Evolutionary conservation across 2,113 vertebrate species (phyloP), one percentile per base, ranked within the genome.

Genomic region (Alectura lathami): DNA sequence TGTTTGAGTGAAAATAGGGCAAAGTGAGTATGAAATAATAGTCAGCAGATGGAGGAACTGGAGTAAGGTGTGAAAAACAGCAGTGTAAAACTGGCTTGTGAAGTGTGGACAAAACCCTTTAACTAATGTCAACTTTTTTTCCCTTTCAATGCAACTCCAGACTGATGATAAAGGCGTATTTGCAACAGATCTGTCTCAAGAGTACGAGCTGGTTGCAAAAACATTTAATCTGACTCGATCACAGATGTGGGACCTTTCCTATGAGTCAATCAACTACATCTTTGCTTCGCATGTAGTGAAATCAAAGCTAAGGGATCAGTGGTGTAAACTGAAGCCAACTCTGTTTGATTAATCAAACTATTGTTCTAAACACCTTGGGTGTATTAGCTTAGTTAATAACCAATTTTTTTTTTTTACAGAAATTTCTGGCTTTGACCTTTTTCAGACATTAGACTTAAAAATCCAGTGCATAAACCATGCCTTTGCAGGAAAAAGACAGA

Each of bases 111-210:
- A 68, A 32, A 23, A 1, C 0, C 2, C 5, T 36, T 81, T 62
- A 64, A 93, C 38, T 87, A 86, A 95, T 54, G 53, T 17, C 36
- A 83, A 27, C 34, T 62, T 59, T 48, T 66, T 88, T 86, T 92
- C 94, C 79, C 57, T 96, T 92, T 50, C 40, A 26, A 83, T 96
- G 38, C 17, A 70, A 94, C 81, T 89, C 45, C 97, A 99, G 99
- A 99, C 99, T 1, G 99, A 99, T 68, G 99, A 99, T 95, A 99
- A 99, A 95, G 99, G 99, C 9, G 98, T 99, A 83, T 99, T 99
- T 97, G 98, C 98, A 27, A 99, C 99, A 13, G 96, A 98, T 45
- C 98, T 99, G n/a, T 99, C 99, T 13, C 98, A 98, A 93, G 99
- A 99, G 83, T 99, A 99, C 68, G 98, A 99, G 82, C 96, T 99